Conservation (phyloP, 2,888 invertebrate genomes). For the Toxonevra muliebris region DNA sequence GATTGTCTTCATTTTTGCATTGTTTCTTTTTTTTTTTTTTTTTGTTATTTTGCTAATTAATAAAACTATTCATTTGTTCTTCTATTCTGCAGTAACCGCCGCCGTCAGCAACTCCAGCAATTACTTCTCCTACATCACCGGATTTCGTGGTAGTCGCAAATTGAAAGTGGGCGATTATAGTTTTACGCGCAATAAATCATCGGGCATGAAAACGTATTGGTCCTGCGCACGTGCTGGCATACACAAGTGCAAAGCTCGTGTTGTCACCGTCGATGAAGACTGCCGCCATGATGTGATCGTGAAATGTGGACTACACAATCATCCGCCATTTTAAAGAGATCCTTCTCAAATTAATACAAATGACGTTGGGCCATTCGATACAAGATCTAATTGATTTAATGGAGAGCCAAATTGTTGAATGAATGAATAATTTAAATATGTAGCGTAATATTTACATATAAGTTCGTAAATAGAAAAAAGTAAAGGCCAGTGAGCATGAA, state of each 20-base stretch:
- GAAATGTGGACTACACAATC: slow-evolving; percentile 64
- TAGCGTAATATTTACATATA: too few species aligned
- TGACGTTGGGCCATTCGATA: too few species aligned
- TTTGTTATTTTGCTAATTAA: slow-evolving; percentile 41
- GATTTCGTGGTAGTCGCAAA: slow-evolving; percentile 65
- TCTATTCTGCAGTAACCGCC: slow-evolving; percentile 20
- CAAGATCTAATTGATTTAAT: slow-evolving; percentile 12
- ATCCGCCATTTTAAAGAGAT: slow-evolving; percentile 60
- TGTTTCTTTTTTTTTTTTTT: too few species aligned
- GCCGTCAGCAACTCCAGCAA: slow-evolving; percentile 42
- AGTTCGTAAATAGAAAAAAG: too few species aligned
- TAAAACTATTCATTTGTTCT: slow-evolving; percentile 30
- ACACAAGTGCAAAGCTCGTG: slow-evolving; percentile 65
- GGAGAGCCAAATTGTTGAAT: not conserved
- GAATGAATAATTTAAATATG: too few species aligned
- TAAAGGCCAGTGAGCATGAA: too few species aligned
- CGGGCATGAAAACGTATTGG: slow-evolving; percentile 64
- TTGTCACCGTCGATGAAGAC: slow-evolving; percentile 61
- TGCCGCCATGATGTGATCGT: slow-evolving; percentile 60
- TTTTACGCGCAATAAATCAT: slow-evolving; percentile 64
- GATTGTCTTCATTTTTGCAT: too few species aligned
- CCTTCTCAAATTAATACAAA: not conserved
- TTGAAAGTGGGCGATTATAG: slow-evolving; percentile 64
- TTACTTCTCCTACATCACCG: slow-evolving; percentile 62
- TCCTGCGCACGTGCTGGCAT: slow-evolving; percentile 65